These are phyloP conservation scores for Tenualosa ilisha DNA, from an alignment of 2,797 vertebrate genomes.

Conservation along the genomic window DNA sequence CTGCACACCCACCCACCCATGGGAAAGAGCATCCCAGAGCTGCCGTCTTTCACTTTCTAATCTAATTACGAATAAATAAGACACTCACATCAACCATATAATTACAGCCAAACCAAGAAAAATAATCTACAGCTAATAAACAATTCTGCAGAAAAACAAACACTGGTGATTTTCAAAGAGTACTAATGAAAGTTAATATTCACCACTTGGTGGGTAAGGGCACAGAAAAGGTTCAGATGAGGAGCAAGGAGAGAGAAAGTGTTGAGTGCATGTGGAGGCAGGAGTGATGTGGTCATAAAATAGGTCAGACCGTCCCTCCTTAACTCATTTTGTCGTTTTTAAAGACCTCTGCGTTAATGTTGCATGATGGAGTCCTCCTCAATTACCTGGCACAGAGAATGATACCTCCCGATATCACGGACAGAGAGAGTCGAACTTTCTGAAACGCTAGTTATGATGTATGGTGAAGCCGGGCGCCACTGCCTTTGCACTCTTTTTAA, in stretches of 20 bases:
- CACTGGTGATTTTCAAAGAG: not conserved
- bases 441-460: not conserved
- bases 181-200: not conserved
- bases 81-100: not conserved
- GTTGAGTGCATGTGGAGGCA: not conserved
- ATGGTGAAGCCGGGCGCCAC: not conserved
- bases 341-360: conserved; percentile 18
- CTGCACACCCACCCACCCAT: conserved; percentile 4
- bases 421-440: not conserved
- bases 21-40: conserved; percentile 3
- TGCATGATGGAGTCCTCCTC: conserved; percentile 18
- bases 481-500: not conserved
- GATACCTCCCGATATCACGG: not conserved
- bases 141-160: not conserved
- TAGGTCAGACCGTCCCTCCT: not conserved
- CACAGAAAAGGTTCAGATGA: not conserved
- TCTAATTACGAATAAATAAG: conserved; percentile 12
- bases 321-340: conserved; percentile 13
- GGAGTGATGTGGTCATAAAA: not conserved
- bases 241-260: not conserved
- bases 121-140: not conserved
- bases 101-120: not conserved
- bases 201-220: not conserved
- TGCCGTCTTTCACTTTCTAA: not conserved
- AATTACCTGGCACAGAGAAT: conserved; percentile 7